phyloP scores from a whole-genome alignment of 2,888 invertebrate species.

The Lepidochrysops patricia region DNA sequence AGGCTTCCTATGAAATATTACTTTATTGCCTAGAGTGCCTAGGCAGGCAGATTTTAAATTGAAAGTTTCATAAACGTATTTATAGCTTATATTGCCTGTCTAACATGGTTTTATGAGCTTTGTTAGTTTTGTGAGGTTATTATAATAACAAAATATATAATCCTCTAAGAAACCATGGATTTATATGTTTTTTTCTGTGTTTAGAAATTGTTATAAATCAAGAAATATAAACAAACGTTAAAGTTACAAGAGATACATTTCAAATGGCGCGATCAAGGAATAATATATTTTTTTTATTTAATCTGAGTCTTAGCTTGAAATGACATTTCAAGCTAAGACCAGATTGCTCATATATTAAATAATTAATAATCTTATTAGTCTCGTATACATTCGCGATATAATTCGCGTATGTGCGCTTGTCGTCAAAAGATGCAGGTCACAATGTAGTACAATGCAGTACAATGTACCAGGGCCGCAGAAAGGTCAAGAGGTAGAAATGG shows the following conservation, averaged over 20 bases:
- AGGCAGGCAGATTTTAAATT: background rate
- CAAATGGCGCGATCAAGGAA: no score
- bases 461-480: background rate
- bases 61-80: background rate
- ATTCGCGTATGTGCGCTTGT: background rate
- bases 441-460: no score
- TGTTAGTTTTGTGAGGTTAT: background rate
- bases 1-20: background rate
- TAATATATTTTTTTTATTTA: no score
- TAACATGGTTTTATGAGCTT: background rate
- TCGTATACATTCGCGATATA: background rate
- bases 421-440: background rate
- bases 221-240: no score
- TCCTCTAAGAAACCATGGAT: no score
- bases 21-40: background rate
- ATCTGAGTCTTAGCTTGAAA: no score
- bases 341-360: background rate
- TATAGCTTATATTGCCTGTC: background rate
- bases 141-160: background rate
- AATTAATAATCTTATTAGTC: background rate
- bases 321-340: no score
- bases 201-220: no score
- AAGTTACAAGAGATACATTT: no score
- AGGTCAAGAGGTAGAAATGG: conserved; percentile 9
- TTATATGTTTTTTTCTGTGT: no score